A percentile compares a stretch with the other conserved stretches of the same genome.
phyloP scores from a whole-genome alignment of 2,888 invertebrate genomes.

The Limnephilus auricula region DNA sequence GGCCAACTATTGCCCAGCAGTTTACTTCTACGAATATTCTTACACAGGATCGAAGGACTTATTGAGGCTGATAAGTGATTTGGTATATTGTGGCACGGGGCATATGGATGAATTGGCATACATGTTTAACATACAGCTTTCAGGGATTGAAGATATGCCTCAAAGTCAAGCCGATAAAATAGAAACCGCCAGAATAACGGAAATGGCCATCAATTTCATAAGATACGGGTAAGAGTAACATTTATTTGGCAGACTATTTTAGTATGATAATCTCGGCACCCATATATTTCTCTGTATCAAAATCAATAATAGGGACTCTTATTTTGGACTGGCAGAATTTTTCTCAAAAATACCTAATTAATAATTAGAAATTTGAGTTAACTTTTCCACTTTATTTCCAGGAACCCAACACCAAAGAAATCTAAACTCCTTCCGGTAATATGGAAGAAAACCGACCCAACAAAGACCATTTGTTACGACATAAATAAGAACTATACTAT shows the following conservation, averaged over 20 bases:
- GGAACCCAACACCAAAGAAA: constrained; percentile 54
- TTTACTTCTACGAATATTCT: constrained; percentile 53
- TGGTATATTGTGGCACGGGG: constrained; percentile 44
- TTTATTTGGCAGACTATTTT: not conserved
- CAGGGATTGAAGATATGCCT: not conserved
- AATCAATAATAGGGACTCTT: not conserved
- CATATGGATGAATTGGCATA: constrained; percentile 57
- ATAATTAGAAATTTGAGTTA: no score
- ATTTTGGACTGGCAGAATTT: not conserved
- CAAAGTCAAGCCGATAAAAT: not conserved
- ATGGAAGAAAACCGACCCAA: constrained; percentile 47
- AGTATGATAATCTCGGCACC: not conserved
- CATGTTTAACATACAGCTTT: constrained; percentile 22
- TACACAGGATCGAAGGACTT: constrained; percentile 49
- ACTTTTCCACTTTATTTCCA: constrained; percentile 29
- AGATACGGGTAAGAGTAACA: constrained; percentile 50
- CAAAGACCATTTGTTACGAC: constrained; percentile 31
- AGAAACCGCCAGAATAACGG: not conserved
- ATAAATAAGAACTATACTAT: constrained; percentile 28
- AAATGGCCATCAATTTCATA: constrained; percentile 57
- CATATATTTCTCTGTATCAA: no score
- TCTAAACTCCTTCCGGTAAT: constrained; percentile 6
- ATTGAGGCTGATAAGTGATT: not conserved
- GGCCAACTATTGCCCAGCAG: constrained; percentile 5
- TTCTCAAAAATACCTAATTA: no score